A percentile compares a stretch with the other conserved stretches of the same genome.
These are phyloP conservation scores for Apotomis betuletana DNA, from an alignment of 2,888 invertebrate genomes.

Conservation along the genomic window DNA sequence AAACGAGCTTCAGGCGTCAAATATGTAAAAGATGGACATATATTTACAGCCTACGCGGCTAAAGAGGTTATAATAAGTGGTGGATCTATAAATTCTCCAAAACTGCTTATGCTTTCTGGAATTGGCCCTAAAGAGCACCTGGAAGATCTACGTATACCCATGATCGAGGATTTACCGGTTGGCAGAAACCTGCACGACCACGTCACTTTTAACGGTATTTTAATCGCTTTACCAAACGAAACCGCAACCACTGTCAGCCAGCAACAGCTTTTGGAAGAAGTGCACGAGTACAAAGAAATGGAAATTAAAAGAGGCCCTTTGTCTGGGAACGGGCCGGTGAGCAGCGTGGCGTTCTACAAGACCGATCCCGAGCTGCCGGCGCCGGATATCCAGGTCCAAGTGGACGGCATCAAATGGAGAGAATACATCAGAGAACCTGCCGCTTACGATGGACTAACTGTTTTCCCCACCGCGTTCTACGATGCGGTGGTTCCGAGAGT, in stretches of 20 bases:
- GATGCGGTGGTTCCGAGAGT: slow-evolving; percentile 82
- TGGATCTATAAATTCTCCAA: slow-evolving; percentile 66
- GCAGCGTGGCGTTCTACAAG: slow-evolving; percentile 83
- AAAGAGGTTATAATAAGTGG: slow-evolving; percentile 68
- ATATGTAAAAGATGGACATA: slow-evolving; percentile 53
- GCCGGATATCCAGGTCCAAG: slow-evolving; percentile 86
- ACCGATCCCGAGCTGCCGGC: slow-evolving; percentile 72
- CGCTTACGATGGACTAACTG: slow-evolving; percentile 60
- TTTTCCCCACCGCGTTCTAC: slow-evolving; percentile 83
- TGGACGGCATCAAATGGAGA: slow-evolving; percentile 74
- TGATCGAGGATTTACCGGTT: slow-evolving; percentile 63
- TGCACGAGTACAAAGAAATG: slow-evolving; percentile 64
- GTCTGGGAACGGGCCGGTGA: slow-evolving; percentile 79
- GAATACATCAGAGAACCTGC: slow-evolving; percentile 82
- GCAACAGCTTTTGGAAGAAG: slow-evolving; percentile 65
- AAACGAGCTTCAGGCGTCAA: slow-evolving; percentile 64
- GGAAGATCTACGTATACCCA: slow-evolving; percentile 54
- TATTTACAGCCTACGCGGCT: slow-evolving; percentile 57
- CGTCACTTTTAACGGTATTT: slow-evolving; percentile 71
- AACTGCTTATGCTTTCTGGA: slow-evolving; percentile 69
- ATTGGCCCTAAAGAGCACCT: slow-evolving; percentile 66
- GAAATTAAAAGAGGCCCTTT: slow-evolving; percentile 74
- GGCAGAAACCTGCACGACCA: slow-evolving; percentile 74
- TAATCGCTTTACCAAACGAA: slow-evolving; percentile 78
- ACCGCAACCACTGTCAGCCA: slow-evolving; percentile 72